Base-by-base conservation (phyloP, 2,888 invertebrate species). In the Chironomus tentans region DNA sequence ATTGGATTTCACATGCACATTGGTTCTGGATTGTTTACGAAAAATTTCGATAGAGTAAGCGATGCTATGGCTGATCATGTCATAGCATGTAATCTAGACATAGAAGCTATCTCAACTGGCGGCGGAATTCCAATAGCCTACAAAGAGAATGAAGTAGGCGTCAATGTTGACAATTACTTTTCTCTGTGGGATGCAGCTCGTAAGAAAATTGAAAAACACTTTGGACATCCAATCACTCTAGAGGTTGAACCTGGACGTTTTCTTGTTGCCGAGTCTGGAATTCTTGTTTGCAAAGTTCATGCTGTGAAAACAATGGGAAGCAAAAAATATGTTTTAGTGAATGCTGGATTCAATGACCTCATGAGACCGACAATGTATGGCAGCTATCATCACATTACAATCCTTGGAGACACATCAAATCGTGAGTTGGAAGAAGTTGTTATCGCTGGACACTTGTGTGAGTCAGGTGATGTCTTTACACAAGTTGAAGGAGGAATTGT, bases 361-460 rank as follows among this genome's bases (percentile, higher is more conserved):
- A 65, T 65, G 65, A 10, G 65, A 65, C 65, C 65, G 13, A 22
- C 65, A 21, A 65, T 65, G 65, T 65, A 65, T 65, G 65, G 65
- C 12, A 65, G 65, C 24, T 65, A 65, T 22, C 65, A 65, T 65
- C 65, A 65, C 22, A 65, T 65, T 21, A 65, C 65, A 65, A 24
- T 65, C 10, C 6, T 65, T 2, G 65, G 22, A 21, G 65, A 65
- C 12, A 65, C 65, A 65, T 3, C 18, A 4, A 22, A 65, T 12
- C 18, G 65, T 21, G 65, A 22, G 24, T 10, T 65, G 12, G 65
- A 65, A 24, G 22, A 65, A 65, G 21, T 65, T 24, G 65, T 65
- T 65, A 65, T 65, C 21, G 65, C 65, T 22, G 65, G 65, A 21
- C 65, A 65, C 21, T 24, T 65, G 21, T 65, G 65, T 22, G 65